Conservation (phyloP, 2,888 invertebrate species). For the Drosophila nr. fundita region DNA sequence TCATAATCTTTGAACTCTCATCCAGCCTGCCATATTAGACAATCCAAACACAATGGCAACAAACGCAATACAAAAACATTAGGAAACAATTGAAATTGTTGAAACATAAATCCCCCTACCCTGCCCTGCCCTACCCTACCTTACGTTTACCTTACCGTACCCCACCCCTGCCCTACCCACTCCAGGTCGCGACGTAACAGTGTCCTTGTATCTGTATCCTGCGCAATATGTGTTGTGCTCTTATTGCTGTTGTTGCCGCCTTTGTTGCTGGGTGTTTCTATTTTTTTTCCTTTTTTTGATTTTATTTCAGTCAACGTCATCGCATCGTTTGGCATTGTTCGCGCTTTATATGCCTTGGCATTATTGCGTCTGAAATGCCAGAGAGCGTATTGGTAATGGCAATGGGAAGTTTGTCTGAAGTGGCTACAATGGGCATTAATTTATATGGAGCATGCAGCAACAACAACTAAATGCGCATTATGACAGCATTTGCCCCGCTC, state of each 20-base stretch:
- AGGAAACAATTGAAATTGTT: conserved; percentile 76
- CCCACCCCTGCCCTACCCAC: conserved; percentile 33
- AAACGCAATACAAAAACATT: conserved; percentile 76
- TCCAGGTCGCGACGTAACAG: conserved; percentile 14
- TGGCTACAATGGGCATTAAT: conserved; percentile 64
- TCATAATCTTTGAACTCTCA: conserved; percentile 70
- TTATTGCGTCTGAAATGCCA: conserved; percentile 70
- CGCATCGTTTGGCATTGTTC: conserved; percentile 66
- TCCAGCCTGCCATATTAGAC: conserved; percentile 64
- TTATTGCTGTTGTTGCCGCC: conserved; percentile 54
- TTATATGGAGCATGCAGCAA: conserved; percentile 63
- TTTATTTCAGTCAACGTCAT: conserved; percentile 59
- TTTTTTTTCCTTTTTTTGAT: conserved; percentile 21
- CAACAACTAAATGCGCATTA: conserved; percentile 72
- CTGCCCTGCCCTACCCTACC: conserved; percentile 23
- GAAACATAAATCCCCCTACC: conserved; percentile 68
- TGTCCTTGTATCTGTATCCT: conserved; percentile 65
- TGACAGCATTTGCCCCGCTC: conserved; percentile 62
- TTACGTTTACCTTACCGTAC: conserved; percentile 9
- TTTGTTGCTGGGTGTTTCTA: conserved; percentile 56
- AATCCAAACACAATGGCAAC: conserved; percentile 62
- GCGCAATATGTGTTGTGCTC: conserved; percentile 61
- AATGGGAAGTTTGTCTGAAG: conserved; percentile 35
- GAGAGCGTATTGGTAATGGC: conserved; percentile 26
- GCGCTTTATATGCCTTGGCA: conserved; percentile 49